Percentiles rank a stretch among this genome's conserved stretches.
Evolutionary conservation across 2,888 invertebrate species (phyloP).

Genomic region (Meteorus cinctellus): DNA sequence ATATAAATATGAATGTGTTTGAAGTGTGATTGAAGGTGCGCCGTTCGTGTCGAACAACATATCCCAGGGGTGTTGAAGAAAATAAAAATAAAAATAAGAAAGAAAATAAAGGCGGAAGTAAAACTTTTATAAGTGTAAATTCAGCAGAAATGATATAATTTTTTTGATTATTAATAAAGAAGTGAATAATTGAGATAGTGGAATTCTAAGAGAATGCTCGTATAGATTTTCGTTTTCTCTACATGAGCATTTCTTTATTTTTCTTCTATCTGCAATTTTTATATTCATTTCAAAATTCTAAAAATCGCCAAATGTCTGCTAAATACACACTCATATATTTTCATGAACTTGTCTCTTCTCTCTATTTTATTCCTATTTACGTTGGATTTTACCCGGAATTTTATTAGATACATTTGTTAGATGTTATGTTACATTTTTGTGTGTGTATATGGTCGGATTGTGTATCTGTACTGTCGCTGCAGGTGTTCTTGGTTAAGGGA

Average conservation of each 20-base stretch:
- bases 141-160: too few species aligned
- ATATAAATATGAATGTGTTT: constrained; percentile 11
- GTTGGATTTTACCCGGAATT: background rate
- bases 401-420: background rate
- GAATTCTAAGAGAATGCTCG: too few species aligned
- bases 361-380: background rate
- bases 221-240: too few species aligned
- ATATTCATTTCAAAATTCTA: too few species aligned
- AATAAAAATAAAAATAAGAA: constrained; percentile 23
- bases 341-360: background rate
- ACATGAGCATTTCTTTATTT: too few species aligned
- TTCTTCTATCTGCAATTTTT: too few species aligned
- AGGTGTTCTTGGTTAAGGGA: constrained; percentile 7
- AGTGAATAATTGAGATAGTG: too few species aligned
- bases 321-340: background rate
- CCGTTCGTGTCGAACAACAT: constrained; percentile 23
- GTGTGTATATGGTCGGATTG: background rate
- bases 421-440: background rate
- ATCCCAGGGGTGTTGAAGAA: background rate
- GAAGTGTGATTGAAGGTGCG: constrained; percentile 5
- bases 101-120: background rate
- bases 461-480: constrained; percentile 6
- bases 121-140: too few species aligned
- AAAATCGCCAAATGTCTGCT: too few species aligned
- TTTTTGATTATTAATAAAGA: too few species aligned